A percentile compares a stretch with the other conserved stretches of the same genome.
Conservation (phyloP, 2,888 invertebrate species). For the Lepidocyrtoides sp. region DNA sequence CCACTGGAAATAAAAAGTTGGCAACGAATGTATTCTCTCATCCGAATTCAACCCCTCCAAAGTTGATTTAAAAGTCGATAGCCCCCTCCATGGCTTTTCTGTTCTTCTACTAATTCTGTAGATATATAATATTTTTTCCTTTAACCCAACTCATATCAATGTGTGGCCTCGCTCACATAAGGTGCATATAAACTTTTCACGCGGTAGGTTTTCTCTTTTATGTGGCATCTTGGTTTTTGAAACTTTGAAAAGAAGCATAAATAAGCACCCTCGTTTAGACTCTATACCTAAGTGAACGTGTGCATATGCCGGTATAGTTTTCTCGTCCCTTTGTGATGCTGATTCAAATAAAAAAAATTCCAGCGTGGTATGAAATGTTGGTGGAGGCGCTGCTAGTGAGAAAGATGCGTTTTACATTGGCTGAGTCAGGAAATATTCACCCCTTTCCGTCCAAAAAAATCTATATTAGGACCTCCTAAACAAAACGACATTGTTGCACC, state of each 20-base stretch:
- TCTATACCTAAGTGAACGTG: background rate
- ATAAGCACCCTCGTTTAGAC: conserved; percentile 18
- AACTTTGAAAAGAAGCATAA: background rate
- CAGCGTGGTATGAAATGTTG: background rate
- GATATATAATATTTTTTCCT: background rate
- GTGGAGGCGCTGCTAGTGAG: background rate
- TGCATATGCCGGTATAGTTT: background rate
- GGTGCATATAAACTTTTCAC: background rate
- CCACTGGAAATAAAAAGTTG: background rate
- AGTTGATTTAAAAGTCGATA: conserved; percentile 32
- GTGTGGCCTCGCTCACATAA: background rate
- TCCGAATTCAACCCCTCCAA: background rate
- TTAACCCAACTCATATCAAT: background rate
- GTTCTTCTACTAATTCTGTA: background rate
- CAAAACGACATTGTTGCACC: background rate
- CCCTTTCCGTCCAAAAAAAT: background rate
- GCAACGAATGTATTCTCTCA: background rate
- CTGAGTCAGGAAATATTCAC: background rate
- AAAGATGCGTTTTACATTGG: background rate
- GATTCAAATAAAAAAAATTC: conserved; percentile 34
- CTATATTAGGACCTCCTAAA: background rate
- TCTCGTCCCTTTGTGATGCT: background rate
- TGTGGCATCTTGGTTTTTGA: background rate
- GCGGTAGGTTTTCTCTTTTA: background rate
- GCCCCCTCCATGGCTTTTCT: conserved; percentile 1